Conservation (phyloP, 2,888 invertebrate species). For the Sisyra terminalis region DNA sequence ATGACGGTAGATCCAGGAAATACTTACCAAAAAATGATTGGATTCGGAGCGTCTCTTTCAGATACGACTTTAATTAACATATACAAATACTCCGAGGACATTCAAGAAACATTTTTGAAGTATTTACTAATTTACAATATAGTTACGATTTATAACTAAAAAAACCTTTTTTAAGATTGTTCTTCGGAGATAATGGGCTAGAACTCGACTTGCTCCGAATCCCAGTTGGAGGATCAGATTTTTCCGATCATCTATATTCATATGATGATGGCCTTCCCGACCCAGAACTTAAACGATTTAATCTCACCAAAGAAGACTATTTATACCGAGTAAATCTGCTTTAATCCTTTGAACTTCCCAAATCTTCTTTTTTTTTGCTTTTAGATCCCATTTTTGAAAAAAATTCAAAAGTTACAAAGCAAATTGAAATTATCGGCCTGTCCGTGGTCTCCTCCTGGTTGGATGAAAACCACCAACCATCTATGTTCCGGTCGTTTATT, state of each 20-base stretch:
- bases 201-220: conserved; percentile 66
- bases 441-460: conserved; percentile 31
- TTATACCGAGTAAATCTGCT: conserved; percentile 35
- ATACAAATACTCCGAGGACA: background rate
- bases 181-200: conserved; percentile 50
- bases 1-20: no score
- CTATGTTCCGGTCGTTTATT: conserved; percentile 23
- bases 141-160: no score
- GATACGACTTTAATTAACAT: conserved; percentile 44
- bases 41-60: conserved; percentile 82
- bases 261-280: conserved; percentile 48
- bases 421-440: conserved; percentile 30
- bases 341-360: no score
- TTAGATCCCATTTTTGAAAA: conserved; percentile 20
- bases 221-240: conserved; percentile 76
- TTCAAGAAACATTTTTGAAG: conserved; percentile 21
- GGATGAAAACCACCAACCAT: conserved; percentile 33
- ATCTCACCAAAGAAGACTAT: conserved; percentile 48
- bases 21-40: conserved; percentile 19
- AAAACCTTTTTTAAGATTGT: no score
- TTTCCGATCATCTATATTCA: conserved; percentile 66
- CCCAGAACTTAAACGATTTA: conserved; percentile 41
- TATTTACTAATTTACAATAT: no score
- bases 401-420: conserved; percentile 16
- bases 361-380: no score